These are phyloP conservation scores for Poeciliopsis turneri DNA, from an alignment of 2,797 vertebrate genomes.

Conservation along the genomic window DNA sequence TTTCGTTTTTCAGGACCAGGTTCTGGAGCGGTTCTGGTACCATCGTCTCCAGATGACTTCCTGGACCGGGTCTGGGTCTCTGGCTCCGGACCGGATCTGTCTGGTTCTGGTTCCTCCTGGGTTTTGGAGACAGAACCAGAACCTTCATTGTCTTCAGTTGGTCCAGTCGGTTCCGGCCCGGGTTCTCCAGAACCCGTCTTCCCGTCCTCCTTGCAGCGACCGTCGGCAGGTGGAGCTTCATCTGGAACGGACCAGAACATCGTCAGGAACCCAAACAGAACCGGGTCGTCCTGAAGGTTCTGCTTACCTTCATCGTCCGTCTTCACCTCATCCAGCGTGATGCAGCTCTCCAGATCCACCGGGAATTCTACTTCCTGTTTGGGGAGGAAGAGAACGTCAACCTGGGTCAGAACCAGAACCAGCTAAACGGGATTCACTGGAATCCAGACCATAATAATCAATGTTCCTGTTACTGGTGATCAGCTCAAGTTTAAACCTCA, in stretches of 20 bases:
- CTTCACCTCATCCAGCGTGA: slow-evolving; percentile 75
- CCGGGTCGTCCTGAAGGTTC: neutral
- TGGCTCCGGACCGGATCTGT: neutral
- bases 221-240: neutral
- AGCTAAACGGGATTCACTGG: neutral
- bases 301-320: slow-evolving; percentile 51
- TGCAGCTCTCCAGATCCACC: slow-evolving; percentile 65
- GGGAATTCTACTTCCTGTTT: slow-evolving; percentile 59
- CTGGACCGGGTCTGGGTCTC: neutral
- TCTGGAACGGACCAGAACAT: slow-evolving; percentile 20
- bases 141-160: neutral
- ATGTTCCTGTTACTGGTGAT: too few species aligned
- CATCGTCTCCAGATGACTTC: neutral
- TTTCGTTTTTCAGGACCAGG: neutral
- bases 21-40: neutral
- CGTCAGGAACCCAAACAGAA: too few species aligned
- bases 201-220: neutral
- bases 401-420: neutral
- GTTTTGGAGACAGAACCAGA: neutral
- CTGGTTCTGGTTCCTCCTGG: neutral
- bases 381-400: neutral
- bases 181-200: neutral
- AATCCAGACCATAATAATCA: too few species aligned
- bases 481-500: too few species aligned
- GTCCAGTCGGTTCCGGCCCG: neutral